Base-by-base conservation (phyloP, 2,888 invertebrate genomes). In the Dermolepida albohirtum region DNA sequence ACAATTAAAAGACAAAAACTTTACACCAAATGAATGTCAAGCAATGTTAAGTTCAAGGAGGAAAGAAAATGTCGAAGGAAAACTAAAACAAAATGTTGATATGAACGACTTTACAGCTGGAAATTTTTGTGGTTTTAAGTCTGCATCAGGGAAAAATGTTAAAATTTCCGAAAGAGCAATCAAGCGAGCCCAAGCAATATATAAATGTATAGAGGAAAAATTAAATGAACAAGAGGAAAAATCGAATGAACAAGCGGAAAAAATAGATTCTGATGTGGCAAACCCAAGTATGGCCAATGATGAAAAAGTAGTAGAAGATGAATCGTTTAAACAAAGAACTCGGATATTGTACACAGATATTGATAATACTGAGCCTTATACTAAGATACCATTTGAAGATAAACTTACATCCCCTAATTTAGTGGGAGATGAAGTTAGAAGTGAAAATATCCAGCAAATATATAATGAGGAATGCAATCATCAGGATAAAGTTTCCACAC, bases 111-210 rank as follows among this genome's bases (percentile, higher is more conserved):
- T 11, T 50, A 22, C 34, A 64, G 54, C 50, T 7, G 34, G 54
- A 40, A 44, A 68, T 11, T 63, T 44, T 2, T 39, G 27, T 44
- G 70, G 67, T 27, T 71, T 72, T 70, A 76, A 78, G 71, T 80
- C 81, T 6, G 82, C 80, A 17, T 79, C 77, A 72, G 84, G 85
- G 50, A 84, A 83, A 74, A 67, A 74, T 7, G 80, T 85, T 22
- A 65, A 71, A 12, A 77, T 85, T 68, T 82, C 83, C 4, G 77
- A 82, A 75, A 75, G 81, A 68, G 77, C 81, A 14, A 71, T 85
- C 41, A 75, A 74, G 8, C 81, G 77, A 72, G 81, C 79, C 40
- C 81, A 72, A 69, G 74, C 76, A n/a, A 69, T 82, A 5, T 81
- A 83, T 62, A 71, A 76, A 59, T 75, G 78, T 68, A 67, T 78